Base-by-base conservation (phyloP, 1,140 invertebrate species). In the Pseudoatta argentina region DNA sequence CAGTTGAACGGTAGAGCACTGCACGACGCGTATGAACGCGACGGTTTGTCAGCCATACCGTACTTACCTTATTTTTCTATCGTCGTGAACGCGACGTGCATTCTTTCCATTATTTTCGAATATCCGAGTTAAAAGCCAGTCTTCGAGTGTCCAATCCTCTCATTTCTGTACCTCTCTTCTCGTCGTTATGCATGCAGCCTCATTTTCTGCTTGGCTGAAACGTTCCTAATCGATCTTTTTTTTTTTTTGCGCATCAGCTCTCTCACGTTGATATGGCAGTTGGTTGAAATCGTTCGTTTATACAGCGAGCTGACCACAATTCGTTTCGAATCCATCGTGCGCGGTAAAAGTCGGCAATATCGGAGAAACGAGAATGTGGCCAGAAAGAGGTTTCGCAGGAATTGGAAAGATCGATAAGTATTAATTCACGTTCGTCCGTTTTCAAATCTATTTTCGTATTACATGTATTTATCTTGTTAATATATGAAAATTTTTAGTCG, bases 21-120 rank as follows among this genome's bases (percentile, higher is more conserved):
- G 72, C 89, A 86, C 81, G 39, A 87, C 87, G 86, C 88, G 53
- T 30, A 82, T 86, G 86, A 81, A 66, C 59, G 77, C 59, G 77
- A 78, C 85, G 87, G 91, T 93, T 93, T 91, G 92, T 92, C 92
- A 92, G 85, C 73, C 85, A 73, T 91, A 87, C 86, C 85, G 77
- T 91, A 87, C 86, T 73, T 73, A 82, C 87, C 86, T 90, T 92
- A 86, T 92, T 87, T 92, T 92, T 91, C 79, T 82, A 87, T 88
- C 83, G 39, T 63, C 57, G 85, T 57, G 53, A 24, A 8, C 69
- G 67, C 57, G 78, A 77, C 55, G 48, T 83, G 73, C 77, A 66
- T 63, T 77, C 86, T 59, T 88, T 87, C 79, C 88, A 89, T 90
- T 87, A 87, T 86, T 90, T 89, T 79, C 75, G 72, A 90, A 78